Evolutionary conservation across 2,888 invertebrate species (phyloP), one percentile per base, ranked within the genome.

Genomic region (Tetragonula carbonaria): DNA sequence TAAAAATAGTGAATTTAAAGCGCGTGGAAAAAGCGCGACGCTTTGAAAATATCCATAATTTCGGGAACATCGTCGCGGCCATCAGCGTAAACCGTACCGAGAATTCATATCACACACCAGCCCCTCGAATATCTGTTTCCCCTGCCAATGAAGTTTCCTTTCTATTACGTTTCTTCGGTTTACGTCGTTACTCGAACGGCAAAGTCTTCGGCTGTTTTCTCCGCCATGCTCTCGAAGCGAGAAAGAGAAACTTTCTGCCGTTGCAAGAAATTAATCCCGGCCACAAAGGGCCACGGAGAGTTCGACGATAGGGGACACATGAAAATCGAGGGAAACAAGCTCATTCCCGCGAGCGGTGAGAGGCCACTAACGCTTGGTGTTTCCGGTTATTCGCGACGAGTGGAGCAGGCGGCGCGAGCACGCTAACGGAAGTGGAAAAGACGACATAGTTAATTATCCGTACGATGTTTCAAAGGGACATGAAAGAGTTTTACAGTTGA

Each of bases 381-480:
- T 78, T 73, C 83, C 70, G 71, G 71, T 80, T 76, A 70, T 84
- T 59, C 63, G 74, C 65, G 75, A 68, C 66, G 33, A 65, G 75
- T 59, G 80, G 57, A 72, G 80, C 28, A 67, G 76, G 33, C 62
- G 71, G 71, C 28, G 50, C 53, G 55, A 62, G 55, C 72, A 50
- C 72, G 71, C 66, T 38, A 79, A 77, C 79, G 83, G 83, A 84
- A 79, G 81, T 77, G 85, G 73, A 82, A 85, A 88, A 80, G 86
- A 85, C 78, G 80, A 86, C 86, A 86, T 72, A 75, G 84, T 87
- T 87, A 86, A 87, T 87, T 86, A 83, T 79, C 78, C 79, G 80
- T 74, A 63, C 72, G 70, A 74, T 51, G 70, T 86, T 85, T 83
- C 87, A 88, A 84, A 87, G 86, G 78, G 70, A 83, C 77, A 68